phyloP scores from a whole-genome alignment of 2,888 invertebrate genomes.

The Caenorhabditis drosophilae region DNA sequence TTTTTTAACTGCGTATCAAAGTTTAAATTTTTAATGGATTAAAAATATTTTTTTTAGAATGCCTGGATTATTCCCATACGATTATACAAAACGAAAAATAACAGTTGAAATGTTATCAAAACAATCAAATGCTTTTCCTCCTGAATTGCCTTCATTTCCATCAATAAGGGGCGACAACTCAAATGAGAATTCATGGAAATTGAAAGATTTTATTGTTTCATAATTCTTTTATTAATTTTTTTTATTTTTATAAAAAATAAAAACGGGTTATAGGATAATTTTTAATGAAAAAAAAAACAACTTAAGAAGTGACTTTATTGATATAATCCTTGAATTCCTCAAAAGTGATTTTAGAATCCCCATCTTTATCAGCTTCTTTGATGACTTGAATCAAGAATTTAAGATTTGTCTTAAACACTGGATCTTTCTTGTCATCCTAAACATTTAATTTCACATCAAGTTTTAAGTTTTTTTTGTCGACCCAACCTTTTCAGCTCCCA shows the following conservation, averaged over 20 bases:
- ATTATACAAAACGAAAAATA: conserved; percentile 50
- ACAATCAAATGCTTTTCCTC: conserved; percentile 18
- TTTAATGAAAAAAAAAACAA: conserved; percentile 6
- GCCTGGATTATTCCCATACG: conserved; percentile 66
- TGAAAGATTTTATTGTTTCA: conserved; percentile 18
- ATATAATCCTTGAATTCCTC: conserved; percentile 66
- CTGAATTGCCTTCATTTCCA: neutral
- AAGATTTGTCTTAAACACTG: conserved; percentile 63
- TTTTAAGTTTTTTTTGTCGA: neutral
- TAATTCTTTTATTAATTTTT: neutral
- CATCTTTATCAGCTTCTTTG: conserved; percentile 64
- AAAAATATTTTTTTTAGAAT: conserved; percentile 28
- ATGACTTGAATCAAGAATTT: conserved; percentile 62
- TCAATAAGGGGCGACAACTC: neutral
- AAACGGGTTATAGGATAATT: conserved; percentile 1
- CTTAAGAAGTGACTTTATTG: conserved; percentile 48
- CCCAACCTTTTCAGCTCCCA: conserved; percentile 57
- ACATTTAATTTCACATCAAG: neutral
- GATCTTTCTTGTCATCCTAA: conserved; percentile 59
- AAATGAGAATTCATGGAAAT: conserved; percentile 16
- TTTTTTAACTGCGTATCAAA: neutral
- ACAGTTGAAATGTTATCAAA: conserved; percentile 51
- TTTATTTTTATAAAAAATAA: neutral
- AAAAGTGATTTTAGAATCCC: conserved; percentile 63
- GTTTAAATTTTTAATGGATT: conserved; percentile 4